Conservation (phyloP, 2,888 invertebrate species). For the Lottia gigantea region DNA sequence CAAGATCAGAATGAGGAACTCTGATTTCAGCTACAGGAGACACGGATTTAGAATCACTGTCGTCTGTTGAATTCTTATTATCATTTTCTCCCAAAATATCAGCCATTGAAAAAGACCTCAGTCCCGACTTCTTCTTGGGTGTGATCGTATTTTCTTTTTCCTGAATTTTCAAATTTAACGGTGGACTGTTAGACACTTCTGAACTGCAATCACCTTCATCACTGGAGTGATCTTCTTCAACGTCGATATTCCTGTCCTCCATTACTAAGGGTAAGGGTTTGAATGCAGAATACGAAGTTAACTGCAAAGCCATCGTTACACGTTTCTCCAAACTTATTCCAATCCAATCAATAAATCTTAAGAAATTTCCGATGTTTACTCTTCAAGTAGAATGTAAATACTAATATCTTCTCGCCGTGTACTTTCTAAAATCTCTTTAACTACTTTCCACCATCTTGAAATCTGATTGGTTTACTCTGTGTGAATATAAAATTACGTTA, state of each 20-base stretch:
- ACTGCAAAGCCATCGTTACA: neutral
- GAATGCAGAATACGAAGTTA: constrained; percentile 3
- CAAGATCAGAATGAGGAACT: neutral
- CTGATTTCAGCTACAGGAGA: neutral
- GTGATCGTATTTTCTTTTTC: constrained; percentile 2
- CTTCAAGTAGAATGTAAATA: neutral
- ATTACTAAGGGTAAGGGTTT: neutral
- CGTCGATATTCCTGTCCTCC: neutral
- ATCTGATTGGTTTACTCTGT: constrained; percentile 1
- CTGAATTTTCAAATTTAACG: neutral
- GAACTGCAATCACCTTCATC: neutral
- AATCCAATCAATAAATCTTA: no score
- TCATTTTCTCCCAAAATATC: constrained; percentile 6
- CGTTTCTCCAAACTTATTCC: no score
- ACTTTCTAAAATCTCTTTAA: neutral
- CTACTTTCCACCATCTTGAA: neutral
- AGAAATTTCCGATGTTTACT: no score
- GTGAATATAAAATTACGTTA: constrained; percentile 1
- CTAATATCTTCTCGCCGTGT: neutral
- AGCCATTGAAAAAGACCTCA: neutral
- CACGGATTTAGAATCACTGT: neutral
- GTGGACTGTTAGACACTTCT: neutral
- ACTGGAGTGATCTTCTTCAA: neutral
- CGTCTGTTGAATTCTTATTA: neutral
- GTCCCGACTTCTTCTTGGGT: neutral